A percentile compares a stretch with the other conserved stretches of the same genome.
phyloP scores from a whole-genome alignment of 2,113 vertebrate genomes.

The Lontra canadensis region DNA sequence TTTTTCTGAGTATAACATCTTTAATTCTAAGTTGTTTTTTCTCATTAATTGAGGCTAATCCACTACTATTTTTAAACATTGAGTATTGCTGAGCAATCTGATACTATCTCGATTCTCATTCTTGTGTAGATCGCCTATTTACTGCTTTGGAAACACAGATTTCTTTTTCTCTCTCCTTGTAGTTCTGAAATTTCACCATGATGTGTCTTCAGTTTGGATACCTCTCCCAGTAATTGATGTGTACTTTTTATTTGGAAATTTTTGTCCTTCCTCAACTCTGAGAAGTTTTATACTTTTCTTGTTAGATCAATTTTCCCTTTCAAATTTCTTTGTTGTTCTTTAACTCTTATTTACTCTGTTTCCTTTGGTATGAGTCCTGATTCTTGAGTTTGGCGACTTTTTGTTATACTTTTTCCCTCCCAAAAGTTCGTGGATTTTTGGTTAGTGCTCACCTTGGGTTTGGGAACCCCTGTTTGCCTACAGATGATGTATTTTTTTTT shows the following conservation, averaged over 20 bases:
- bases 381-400: slow-evolving; percentile 6
- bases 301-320: not conserved
- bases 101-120: not conserved
- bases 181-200: not conserved
- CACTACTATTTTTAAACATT: not conserved
- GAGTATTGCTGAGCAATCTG: not conserved
- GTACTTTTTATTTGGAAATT: slow-evolving; percentile 41
- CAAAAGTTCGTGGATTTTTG: not conserved
- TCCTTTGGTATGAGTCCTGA: not conserved
- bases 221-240: not conserved
- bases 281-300: not conserved
- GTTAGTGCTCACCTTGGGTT: not conserved
- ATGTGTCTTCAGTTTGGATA: not conserved
- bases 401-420: not conserved
- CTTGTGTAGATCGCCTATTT: not conserved
- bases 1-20: slow-evolving; percentile 15
- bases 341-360: slow-evolving; percentile 13
- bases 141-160: slow-evolving; percentile 17
- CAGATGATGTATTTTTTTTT: not conserved
- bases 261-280: slow-evolving; percentile 44
- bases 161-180: not conserved
- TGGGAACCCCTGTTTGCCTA: not conserved
- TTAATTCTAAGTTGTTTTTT: slow-evolving; percentile 48
- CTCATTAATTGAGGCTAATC: slow-evolving; percentile 18
- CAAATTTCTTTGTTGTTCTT: not conserved